phyloP scores from a whole-genome alignment of 2,888 invertebrate genomes.

The Blomia tropicalis region DNA sequence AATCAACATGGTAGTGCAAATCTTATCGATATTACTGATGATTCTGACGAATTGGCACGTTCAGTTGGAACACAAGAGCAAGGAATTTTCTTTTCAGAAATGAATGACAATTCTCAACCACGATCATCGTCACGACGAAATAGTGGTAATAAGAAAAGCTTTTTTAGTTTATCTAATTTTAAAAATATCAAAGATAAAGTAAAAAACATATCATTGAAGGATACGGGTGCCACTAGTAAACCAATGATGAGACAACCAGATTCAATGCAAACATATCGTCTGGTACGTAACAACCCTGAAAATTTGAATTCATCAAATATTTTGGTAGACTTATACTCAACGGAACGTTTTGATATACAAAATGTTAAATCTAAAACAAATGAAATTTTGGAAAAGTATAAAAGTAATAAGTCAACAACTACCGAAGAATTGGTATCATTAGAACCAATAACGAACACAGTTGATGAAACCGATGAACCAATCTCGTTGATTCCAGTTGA shows the following conservation, averaged over 20 bases:
- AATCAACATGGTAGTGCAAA: not conserved
- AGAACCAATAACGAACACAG: conserved; percentile 37
- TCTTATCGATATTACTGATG: not conserved
- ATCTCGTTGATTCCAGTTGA: not conserved
- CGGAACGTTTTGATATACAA: not conserved
- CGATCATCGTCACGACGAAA: not conserved
- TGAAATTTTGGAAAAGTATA: conserved; percentile 85
- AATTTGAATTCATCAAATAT: not conserved
- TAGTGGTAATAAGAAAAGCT: conserved; percentile 44
- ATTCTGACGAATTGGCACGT: not conserved
- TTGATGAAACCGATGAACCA: conserved; percentile 41
- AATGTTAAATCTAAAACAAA: conserved; percentile 42
- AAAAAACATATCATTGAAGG: conserved; percentile 22
- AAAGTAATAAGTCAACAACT: conserved; percentile 39
- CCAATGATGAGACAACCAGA: not conserved
- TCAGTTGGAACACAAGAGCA: not conserved
- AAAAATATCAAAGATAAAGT: conserved; percentile 43
- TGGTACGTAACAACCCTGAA: conserved; percentile 1
- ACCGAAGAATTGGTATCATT: not conserved
- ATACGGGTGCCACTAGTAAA: too few relatives aligned
- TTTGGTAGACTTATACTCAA: not conserved
- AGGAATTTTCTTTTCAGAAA: not conserved
- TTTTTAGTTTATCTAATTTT: conserved; percentile 49
- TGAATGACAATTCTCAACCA: not conserved
- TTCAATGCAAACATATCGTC: not conserved